Evolutionary conservation across 1,140 invertebrate genomes (phyloP).

Genomic region (Drosophila insularis): DNA sequence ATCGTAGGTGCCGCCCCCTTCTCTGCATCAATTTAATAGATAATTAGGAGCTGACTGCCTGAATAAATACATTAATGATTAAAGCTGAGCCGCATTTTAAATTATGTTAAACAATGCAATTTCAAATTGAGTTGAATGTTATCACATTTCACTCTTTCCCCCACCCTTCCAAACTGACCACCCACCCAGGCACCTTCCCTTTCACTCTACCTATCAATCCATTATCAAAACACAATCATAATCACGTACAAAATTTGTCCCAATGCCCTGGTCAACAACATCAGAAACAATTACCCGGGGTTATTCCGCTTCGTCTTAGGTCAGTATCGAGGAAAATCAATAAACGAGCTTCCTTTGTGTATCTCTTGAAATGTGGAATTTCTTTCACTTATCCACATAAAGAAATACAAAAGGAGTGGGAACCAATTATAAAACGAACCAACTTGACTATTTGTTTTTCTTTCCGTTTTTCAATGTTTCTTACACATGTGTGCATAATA

Average conservation of each 20-base stretch:
- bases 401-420: neutral
- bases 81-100: neutral
- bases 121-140: neutral
- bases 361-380: neutral
- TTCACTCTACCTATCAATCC: neutral
- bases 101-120: conserved; percentile 1
- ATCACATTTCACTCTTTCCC: neutral
- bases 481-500: neutral
- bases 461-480: neutral
- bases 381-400: neutral
- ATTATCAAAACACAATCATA: neutral
- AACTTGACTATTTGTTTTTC: neutral
- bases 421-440: neutral
- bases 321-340: conserved; percentile 10
- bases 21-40: neutral
- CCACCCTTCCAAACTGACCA: neutral
- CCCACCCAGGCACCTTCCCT: neutral
- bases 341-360: neutral
- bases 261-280: neutral
- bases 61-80: conserved; percentile 3
- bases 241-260: conserved; percentile 2
- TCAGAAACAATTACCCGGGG: neutral
- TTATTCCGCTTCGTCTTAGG: neutral
- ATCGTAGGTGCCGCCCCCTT: neutral
- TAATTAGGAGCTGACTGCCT: neutral